phyloP scores from a whole-genome alignment of 2,888 invertebrate species.

The Trachelus troglodyta region DNA sequence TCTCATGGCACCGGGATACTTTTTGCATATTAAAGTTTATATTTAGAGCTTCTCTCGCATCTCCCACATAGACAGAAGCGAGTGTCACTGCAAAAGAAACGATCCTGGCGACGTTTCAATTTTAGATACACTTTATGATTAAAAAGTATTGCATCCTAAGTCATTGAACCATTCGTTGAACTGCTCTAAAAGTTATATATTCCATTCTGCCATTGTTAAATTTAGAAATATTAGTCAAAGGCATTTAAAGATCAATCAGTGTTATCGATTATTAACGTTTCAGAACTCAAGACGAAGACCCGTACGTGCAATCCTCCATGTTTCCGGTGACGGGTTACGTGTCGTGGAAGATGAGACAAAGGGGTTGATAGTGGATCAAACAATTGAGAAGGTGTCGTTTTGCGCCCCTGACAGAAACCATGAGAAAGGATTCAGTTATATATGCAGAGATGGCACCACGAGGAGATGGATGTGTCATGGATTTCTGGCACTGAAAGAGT shows the following conservation, averaged over 20 bases:
- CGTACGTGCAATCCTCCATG: constrained; percentile 88
- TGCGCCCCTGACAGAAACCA: constrained; percentile 99
- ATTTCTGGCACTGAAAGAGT: constrained; percentile 94
- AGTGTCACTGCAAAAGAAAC: not conserved
- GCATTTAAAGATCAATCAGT: not conserved
- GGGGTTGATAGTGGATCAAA: constrained; percentile 98
- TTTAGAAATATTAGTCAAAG: not conserved
- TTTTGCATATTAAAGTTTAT: not conserved
- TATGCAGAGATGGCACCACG: constrained; percentile 98
- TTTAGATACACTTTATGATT: not conserved
- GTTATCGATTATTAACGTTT: constrained; percentile 18
- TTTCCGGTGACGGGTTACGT: constrained; percentile 94
- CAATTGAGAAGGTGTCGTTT: constrained; percentile 99
- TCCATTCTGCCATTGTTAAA: not conserved
- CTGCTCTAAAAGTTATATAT: not conserved
- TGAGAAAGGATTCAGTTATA: constrained; percentile 98
- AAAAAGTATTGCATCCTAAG: not conserved
- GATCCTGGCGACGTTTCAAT: not conserved
- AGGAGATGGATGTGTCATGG: constrained; percentile 99
- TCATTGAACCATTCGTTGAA: too few species aligned
- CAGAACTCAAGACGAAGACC: constrained; percentile 90
- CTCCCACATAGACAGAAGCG: not conserved
- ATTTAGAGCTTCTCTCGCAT: not conserved
- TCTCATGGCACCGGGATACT: not conserved
- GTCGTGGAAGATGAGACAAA: constrained; percentile 99